A percentile compares a stretch with the other conserved stretches of the same genome.
Conservation (phyloP, 2,797 vertebrate species). For the Myiothlypis chrysogaster region DNA sequence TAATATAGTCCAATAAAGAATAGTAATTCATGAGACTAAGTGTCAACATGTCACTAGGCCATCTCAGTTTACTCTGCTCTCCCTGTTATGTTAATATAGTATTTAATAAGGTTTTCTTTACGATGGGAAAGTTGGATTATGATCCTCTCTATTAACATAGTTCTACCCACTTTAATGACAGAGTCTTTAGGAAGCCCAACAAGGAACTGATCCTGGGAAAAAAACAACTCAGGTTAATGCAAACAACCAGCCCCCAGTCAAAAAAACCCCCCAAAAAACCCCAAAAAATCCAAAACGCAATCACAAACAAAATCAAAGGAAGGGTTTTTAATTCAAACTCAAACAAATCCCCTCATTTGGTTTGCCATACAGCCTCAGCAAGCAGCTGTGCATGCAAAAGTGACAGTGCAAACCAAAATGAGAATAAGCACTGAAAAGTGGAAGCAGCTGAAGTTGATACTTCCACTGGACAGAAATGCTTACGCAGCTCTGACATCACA, state of each 20-base stretch:
- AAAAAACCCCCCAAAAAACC: neutral
- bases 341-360: neutral
- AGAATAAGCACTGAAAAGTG: neutral
- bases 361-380: neutral
- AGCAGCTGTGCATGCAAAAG: neutral
- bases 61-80: neutral
- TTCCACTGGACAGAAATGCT: neutral
- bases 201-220: neutral
- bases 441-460: neutral
- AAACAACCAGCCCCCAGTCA: neutral
- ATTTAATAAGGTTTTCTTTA: neutral
- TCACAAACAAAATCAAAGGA: neutral
- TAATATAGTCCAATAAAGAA: neutral
- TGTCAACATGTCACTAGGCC: neutral
- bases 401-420: neutral
- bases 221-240: neutral
- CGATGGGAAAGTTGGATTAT: neutral
- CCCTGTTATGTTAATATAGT: neutral
- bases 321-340: neutral
- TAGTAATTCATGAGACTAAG: neutral
- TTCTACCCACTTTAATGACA: neutral
- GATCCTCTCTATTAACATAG: neutral
- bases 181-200: neutral
- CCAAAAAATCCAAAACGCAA: neutral
- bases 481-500: neutral